phyloP scores from a whole-genome alignment of 2,888 invertebrate genomes.

The Argyra leucocephala region DNA sequence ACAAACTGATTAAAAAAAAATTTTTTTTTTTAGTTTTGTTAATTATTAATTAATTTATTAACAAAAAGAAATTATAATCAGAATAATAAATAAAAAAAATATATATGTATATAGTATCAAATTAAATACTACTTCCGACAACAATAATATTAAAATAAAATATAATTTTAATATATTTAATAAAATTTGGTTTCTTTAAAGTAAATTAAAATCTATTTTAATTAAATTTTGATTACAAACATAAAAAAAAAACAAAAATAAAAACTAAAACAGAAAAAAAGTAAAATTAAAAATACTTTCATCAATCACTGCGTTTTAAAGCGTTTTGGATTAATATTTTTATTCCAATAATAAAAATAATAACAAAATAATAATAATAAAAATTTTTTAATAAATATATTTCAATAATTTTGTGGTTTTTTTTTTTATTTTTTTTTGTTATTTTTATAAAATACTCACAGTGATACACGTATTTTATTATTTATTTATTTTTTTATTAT shows the following conservation, averaged over 20 bases:
- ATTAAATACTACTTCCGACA: no score
- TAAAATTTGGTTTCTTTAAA: no score
- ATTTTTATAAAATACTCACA: slow-evolving; percentile 12
- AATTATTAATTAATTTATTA: no score
- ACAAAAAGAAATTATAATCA: no score
- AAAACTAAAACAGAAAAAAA: not conserved
- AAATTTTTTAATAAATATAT: not conserved
- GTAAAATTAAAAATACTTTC: not conserved
- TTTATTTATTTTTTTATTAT: not conserved
- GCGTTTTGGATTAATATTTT: slow-evolving; percentile 4
- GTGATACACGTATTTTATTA: not conserved
- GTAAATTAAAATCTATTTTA: no score
- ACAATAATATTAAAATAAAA: no score
- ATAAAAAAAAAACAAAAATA: not conserved
- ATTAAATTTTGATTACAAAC: not conserved
- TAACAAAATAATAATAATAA: not conserved
- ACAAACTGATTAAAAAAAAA: no score
- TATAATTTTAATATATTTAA: no score
- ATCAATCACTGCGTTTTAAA: not conserved
- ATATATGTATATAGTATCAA: no score
- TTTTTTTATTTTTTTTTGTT: slow-evolving; percentile 14
- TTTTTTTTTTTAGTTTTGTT: no score
- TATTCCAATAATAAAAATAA: not conserved
- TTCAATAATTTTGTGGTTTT: not conserved
- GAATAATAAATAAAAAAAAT: no score